Base-by-base conservation (phyloP, 2,888 invertebrate genomes). In the Sericinus montela region DNA sequence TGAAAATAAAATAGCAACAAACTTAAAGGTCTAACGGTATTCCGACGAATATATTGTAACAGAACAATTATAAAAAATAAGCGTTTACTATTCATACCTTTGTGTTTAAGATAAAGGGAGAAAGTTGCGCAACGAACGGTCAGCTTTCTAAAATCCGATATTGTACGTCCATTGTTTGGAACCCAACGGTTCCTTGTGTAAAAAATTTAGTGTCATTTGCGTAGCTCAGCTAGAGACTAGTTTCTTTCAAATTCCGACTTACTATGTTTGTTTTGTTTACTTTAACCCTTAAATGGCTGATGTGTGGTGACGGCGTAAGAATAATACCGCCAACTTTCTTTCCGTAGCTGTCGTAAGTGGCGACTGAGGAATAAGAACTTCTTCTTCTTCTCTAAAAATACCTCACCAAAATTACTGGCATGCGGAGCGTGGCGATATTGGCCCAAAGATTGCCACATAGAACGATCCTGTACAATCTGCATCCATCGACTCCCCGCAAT, bases 131-230 rank as follows among this genome's bases (percentile, higher is more conserved):
- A 86, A 73, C 57, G 58, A 56, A 77, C 71, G 75, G 74, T 72
- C 75, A 78, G 80, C 84, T 86, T 84, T 84, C 82, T 83, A 84
- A 79, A 75, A 77, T 80, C 72, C 71, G 69, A 78, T 76, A 76
- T 76, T 72, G 75, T 77, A 69, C 58, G 65, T 68, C 72, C 61
- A 64, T 69, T 70, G 67, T 75, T 69, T 59, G 62, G 65, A 71
- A 67, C 71, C 66, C 65, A 70, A 73, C 67, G 62, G 59, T 74
- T 65, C 58, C 54, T 52, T 51, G 57, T 54, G 56, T 57, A 41
- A 45, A 50, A 41, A 45, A 15, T 30, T 32, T 11, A 42, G 39
- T 40, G 10, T 48, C 51, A 35, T 40, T 48, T 29, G 44, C 46
- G 45, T 50, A 15, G 16, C 51, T 13, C 55, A 52, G 55, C 54